Base-by-base conservation (phyloP, 2,888 invertebrate genomes). In the Metacarcinus magister region DNA sequence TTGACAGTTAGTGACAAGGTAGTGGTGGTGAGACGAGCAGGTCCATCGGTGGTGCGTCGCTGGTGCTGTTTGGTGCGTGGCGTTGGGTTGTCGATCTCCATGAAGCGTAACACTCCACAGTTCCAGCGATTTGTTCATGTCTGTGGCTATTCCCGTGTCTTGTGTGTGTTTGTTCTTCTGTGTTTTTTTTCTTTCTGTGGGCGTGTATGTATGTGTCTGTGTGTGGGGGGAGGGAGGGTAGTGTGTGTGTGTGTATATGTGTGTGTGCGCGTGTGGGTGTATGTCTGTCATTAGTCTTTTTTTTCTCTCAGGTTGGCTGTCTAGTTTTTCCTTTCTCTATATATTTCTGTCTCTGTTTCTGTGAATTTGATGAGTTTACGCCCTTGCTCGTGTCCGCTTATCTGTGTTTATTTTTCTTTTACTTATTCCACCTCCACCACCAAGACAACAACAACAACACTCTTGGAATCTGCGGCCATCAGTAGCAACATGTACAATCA, bases 1-100 rank as follows among this genome's bases (percentile, higher is more conserved):
- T n/a, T 3, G 75, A 75, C 75, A 75, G 75, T 23, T 7, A 23
- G 75, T 75, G 75, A 75, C 75, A 75, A 75, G 75, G 75, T 75
- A n/a, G 75, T 75, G 75, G 75, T 7, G 75, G n/a, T n/a, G 75
- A 4, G 75, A 16, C 7, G n/a, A 23, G 75, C 23, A 75, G 75
- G 75, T 28, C 7, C n/a, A 19, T 13, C 19, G 54, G 54, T 54
- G 54, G 54, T 54, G 54, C 0, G 54, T 13, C 10, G 54, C 19
- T 54, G 54, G 48, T 48, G 48, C n/a, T 75, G 75, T 75, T 75
- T 23, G 75, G n/a, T 75, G 75, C 75, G 75, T 75, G 75, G 75
- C 2, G 75, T 75, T 75, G 75, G n/a, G 75, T 75, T 75, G 75
- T 75, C 75, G 7, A n/a, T 75, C 75, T n/a, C 75, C n/a, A 75